phyloP scores from a whole-genome alignment of 2,888 invertebrate species.

The Parnassius mnemosyne region DNA sequence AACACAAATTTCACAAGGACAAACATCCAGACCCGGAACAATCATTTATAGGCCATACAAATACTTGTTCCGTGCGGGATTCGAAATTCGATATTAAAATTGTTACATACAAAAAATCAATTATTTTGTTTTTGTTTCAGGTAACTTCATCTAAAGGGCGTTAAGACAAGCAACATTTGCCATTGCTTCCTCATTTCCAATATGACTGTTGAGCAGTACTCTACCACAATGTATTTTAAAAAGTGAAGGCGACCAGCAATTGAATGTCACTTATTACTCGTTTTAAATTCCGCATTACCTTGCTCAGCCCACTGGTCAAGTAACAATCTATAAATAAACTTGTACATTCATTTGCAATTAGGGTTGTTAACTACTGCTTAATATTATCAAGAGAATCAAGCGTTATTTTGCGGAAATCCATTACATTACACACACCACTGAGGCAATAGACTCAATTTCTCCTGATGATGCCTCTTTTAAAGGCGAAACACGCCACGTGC shows the following conservation, averaged over 20 bases:
- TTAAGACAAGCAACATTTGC: constrained; percentile 20
- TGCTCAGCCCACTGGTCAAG: constrained; percentile 33
- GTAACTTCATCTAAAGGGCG: constrained; percentile 8
- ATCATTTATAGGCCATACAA: too few species aligned
- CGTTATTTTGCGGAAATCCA: too few species aligned
- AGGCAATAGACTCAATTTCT: too few species aligned
- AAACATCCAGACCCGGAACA: too few species aligned
- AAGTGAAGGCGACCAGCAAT: constrained; percentile 51
- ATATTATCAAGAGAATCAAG: too few species aligned
- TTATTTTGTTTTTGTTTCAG: constrained; percentile 8
- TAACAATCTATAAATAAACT: constrained; percentile 7
- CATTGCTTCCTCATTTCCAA: constrained; percentile 14
- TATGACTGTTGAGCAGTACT: constrained; percentile 16
- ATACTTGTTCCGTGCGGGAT: rapidly evolving
- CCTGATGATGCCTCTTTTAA: too few species aligned
- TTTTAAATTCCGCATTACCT: constrained; percentile 55
- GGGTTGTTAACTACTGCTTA: too few species aligned
- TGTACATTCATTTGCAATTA: too few species aligned
- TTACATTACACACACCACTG: too few species aligned
- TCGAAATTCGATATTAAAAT: too few species aligned
- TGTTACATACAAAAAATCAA: too few species aligned
- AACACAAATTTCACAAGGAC: rapidly evolving
- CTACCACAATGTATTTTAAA: constrained; percentile 31
- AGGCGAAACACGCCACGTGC: too few species aligned
- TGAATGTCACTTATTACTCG: constrained; percentile 54